Evolutionary conservation across 2,797 vertebrate species (phyloP), one percentile per base, ranked within the genome.

Genomic region (Gobio occitaniae): DNA sequence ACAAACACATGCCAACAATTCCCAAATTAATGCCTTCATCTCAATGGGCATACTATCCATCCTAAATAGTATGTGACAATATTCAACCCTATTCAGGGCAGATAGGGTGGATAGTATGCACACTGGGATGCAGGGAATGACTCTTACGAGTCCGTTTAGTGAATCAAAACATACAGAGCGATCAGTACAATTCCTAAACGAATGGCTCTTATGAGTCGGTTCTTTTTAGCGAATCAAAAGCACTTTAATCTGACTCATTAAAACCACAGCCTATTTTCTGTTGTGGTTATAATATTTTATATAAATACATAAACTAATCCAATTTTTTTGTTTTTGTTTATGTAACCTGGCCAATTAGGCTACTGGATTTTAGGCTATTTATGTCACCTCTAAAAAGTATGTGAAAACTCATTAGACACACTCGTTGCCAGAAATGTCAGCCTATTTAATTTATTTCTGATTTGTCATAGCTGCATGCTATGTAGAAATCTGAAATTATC

Each of bases 151-250:
- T 68, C 66, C 10, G 66, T 68, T 17, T 2, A 38, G 8, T 68
- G 36, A 68, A 38, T 38, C 63, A 19, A 38, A 68, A 19, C 32
- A 38, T 38, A 15, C 12, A 29, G 61, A 65, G 25, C 25, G 66
- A 38, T 15, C 17, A 38, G 16, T 68, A 69, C 66, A 8, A 29
- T 11, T 25, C 59, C 12, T 63, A 25, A 63, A 61, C 32, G 19
- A 69, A 19, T 38, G 66, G 32, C 66, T 69, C 66, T 69, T 21
- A 10, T 19, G 66, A 69, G 36, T 69, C 66, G 66, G 17, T 69
- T 69, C 9, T 44, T 63, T 63, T 63, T 19, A 63, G 9, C 29
- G 56, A 78, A 19, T 78, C 76, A 78, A 78, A 59, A 47, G n/a
- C 56, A 47, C 76, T 61, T 78, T 78, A 63, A 63, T 47, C 52